Evolutionary conservation across 23 tunicate genomes (phyloP).

Genomic region (Diplosoma virens): DNA sequence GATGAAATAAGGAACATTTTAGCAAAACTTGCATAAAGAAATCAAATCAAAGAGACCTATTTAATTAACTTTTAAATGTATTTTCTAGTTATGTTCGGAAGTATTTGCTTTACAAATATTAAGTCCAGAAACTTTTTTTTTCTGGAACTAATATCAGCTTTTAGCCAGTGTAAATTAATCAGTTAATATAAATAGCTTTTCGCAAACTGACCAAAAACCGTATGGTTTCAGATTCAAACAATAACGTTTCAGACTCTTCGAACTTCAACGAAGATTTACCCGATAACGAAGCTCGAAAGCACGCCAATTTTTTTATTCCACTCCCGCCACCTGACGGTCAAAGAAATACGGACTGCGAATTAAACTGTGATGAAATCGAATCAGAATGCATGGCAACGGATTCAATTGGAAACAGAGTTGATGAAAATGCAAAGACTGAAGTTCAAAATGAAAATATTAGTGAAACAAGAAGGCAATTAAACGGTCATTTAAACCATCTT

Average conservation of each 20-base stretch:
- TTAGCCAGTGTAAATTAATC: no score
- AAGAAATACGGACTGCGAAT: neutral
- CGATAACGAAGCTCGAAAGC: neutral
- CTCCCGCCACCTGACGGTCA: neutral
- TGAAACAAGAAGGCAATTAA: neutral
- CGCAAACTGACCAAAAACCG: no score
- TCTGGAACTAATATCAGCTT: no score
- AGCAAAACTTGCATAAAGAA: no score
- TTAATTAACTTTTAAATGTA: no score
- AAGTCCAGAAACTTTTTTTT: no score
- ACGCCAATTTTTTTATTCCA: neutral
- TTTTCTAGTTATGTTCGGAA: no score
- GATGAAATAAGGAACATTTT: no score
- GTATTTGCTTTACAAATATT: no score
- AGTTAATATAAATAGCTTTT: no score
- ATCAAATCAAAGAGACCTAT: no score
- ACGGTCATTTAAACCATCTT: neutral
- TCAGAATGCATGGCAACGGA: conserved; percentile 3
- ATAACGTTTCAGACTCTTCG: conserved; percentile 18
- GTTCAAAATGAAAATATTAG: neutral
- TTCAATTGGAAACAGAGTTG: neutral
- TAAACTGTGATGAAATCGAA: conserved; percentile 9
- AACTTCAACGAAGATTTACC: neutral
- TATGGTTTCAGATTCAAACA: conserved; percentile 28
- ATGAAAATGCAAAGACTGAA: neutral